Evolutionary conservation across 2,888 invertebrate genomes (phyloP), one percentile per base, ranked within the genome.

Genomic region (Alloscopus bannaensis): DNA sequence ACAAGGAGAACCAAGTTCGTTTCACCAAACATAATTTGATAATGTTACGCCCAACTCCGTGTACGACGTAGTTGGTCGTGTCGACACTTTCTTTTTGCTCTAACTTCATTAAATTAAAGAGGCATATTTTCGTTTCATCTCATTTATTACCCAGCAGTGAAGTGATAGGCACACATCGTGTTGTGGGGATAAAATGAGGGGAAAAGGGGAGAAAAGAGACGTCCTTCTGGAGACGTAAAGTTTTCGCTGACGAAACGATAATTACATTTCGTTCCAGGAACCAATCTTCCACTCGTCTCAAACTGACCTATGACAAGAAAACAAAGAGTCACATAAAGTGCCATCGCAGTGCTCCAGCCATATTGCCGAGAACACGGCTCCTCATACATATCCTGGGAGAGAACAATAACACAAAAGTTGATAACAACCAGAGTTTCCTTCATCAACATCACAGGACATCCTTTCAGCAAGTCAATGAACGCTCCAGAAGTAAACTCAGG

Each of bases 141-240:
- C 45, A 45, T 84, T 87, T 88, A n/a, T n/a, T n/a, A 94, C 94
- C 94, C 93, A 69, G 97, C 97, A 87, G 94, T 92, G 88, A 98
- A 95, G 87, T 94, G 93, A 89, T 95, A 96, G 79, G 94, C 92
- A 89, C 97, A 98, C 87, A 94, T 92, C 87, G 95, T 93, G 88
- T 96, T 95, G 88, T 94, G 94, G 22, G 98, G 97, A 89, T 98
- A 98, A 87, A 94, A 94, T 86, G 98, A 97, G 83, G 98, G 98
- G 91, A 97, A 98, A 77, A 95, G 93, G 0, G 98, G 98, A 69
- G 98, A 98, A 89, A 94, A 95, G 87, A 96, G 93, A 76, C 93
- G 92, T 72, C 95, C 95, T 88, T 93, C 92, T 20, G 91, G 90
- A 79, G 92, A 92, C 81, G 92, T 90, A 87, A 91, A 91, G 86